phyloP scores from a whole-genome alignment of 2,888 invertebrate genomes.

The Dichetophora obliterata region DNA sequence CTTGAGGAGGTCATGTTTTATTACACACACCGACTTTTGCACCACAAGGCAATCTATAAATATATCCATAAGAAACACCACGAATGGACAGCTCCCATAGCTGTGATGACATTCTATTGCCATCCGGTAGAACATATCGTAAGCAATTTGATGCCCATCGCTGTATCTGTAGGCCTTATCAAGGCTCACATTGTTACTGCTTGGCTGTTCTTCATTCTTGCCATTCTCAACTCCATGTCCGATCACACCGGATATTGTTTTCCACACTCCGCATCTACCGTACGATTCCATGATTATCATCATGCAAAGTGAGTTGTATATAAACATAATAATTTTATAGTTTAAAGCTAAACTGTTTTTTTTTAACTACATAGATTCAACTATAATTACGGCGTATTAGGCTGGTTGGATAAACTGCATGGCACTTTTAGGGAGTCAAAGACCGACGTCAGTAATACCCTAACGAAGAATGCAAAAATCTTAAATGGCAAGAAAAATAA shows the following conservation, averaged over 20 bases:
- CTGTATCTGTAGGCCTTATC: slow-evolving; percentile 77
- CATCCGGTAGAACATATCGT: slow-evolving; percentile 83
- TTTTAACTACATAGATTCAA: slow-evolving; percentile 75
- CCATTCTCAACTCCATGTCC: slow-evolving; percentile 80
- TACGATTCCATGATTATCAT: slow-evolving; percentile 89
- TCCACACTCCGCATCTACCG: slow-evolving; percentile 81
- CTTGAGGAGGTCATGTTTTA: slow-evolving; percentile 86
- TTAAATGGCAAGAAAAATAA: slow-evolving; percentile 3
- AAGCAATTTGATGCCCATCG: slow-evolving; percentile 81
- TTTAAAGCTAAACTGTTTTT: background rate
- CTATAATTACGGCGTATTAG: slow-evolving; percentile 85
- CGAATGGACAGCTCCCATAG: slow-evolving; percentile 88
- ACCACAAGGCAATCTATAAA: slow-evolving; percentile 80
- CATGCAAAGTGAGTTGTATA: slow-evolving; percentile 78
- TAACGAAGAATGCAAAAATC: background rate
- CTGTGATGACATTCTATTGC: slow-evolving; percentile 82
- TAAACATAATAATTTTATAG: background rate
- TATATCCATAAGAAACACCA: slow-evolving; percentile 88
- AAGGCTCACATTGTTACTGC: slow-evolving; percentile 80
- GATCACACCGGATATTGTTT: slow-evolving; percentile 87
- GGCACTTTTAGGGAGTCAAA: slow-evolving; percentile 83
- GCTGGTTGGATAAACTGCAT: slow-evolving; percentile 84
- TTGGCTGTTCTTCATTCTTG: slow-evolving; percentile 81
- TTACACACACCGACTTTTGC: slow-evolving; percentile 84
- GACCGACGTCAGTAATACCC: slow-evolving; percentile 51